phyloP scores from a whole-genome alignment of 2,797 vertebrate species.

The Scolopax rusticola region DNA sequence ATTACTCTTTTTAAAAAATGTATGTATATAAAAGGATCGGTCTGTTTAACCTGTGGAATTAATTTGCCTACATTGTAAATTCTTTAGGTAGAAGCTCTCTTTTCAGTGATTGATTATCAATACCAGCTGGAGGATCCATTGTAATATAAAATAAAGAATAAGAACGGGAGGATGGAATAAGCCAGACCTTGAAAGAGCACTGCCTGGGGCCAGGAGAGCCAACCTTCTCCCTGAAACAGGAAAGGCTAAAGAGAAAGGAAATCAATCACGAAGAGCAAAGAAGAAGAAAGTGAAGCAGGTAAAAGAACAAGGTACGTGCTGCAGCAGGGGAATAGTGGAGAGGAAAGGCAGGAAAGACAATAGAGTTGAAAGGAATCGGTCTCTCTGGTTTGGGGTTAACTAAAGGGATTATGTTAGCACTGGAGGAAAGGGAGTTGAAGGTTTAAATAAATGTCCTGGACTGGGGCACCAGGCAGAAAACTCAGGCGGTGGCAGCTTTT shows the following conservation, averaged over 20 bases:
- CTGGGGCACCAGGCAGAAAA: neutral
- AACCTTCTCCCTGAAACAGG: neutral
- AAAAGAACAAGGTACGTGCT: constrained; percentile 17
- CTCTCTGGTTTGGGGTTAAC: neutral
- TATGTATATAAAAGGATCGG: neutral
- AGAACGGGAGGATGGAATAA: neutral
- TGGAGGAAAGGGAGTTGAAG: neutral
- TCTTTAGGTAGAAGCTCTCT: neutral
- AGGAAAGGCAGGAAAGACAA: neutral
- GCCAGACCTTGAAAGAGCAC: neutral
- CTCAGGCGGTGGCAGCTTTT: neutral
- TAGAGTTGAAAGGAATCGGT: neutral
- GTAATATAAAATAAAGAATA: constrained; percentile 13
- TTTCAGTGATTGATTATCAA: constrained; percentile 27
- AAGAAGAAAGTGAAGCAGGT: neutral
- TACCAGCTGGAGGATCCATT: neutral
- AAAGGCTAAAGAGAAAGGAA: constrained; percentile 22
- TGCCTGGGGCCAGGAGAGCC: neutral
- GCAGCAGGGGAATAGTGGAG: neutral
- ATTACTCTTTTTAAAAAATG: neutral
- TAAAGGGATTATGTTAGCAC: neutral
- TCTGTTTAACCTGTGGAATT: constrained; percentile 2
- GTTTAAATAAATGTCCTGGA: neutral
- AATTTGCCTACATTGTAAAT: constrained; percentile 7
- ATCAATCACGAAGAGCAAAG: neutral